Percentiles rank a stretch among this genome's conserved stretches.
Evolutionary conservation across 2,888 invertebrate species (phyloP).

Genomic region (Lithophane socia): DNA sequence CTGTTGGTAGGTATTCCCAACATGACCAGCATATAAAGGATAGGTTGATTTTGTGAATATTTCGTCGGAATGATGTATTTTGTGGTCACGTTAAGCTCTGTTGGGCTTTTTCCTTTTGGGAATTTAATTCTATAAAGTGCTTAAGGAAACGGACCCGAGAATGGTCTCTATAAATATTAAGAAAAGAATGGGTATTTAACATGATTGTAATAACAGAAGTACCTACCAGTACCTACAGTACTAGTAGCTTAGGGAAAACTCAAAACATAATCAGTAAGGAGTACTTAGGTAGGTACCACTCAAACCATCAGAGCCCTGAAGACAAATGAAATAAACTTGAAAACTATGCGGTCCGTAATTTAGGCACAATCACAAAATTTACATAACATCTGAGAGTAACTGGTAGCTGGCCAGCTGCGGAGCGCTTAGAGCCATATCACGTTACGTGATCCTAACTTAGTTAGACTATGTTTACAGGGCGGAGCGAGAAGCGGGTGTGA

Average conservation of each 20-base stretch:
- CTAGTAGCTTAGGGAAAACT: not conserved
- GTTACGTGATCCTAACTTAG: conserved; percentile 38
- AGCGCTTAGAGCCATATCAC: conserved; percentile 45
- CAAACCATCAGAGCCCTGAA: conserved; percentile 5
- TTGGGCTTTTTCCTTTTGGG: conserved; percentile 33
- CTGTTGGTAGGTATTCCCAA: conserved; percentile 15
- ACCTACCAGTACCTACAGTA: not conserved
- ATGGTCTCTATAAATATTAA: conserved; percentile 12
- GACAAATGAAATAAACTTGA: conserved; percentile 42
- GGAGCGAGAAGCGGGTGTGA: not conserved
- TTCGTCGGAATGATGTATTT: conserved; percentile 27
- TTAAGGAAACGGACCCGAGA: conserved; percentile 20
- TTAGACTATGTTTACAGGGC: conserved; percentile 14
- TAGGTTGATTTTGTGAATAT: conserved; percentile 6
- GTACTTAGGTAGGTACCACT: conserved; percentile 8
- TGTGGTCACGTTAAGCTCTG: conserved; percentile 37
- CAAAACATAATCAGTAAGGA: conserved; percentile 3
- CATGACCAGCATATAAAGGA: conserved; percentile 23
- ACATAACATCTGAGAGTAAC: conserved; percentile 44
- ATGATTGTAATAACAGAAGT: conserved; percentile 22
- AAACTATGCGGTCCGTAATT: conserved; percentile 51
- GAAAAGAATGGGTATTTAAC: conserved; percentile 17
- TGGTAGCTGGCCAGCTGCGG: conserved; percentile 43
- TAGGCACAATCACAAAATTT: conserved; percentile 46
- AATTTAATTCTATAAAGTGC: conserved; percentile 48